Evolutionary conservation across 2,888 invertebrate genomes (phyloP), one percentile per base, ranked within the genome.

Genomic region (Drosophila imparisetae): DNA sequence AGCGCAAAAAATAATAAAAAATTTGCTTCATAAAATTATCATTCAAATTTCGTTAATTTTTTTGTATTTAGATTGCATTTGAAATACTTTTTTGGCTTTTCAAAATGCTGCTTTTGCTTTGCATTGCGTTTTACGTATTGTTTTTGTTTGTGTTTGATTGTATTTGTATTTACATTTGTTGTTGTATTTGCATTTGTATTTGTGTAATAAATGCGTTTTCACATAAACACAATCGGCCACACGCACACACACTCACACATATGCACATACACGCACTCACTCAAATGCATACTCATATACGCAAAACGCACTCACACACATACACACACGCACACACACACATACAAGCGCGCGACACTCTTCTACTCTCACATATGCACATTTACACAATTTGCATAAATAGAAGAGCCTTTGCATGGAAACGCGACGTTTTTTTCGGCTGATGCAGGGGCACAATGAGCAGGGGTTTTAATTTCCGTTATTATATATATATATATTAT

Each of bases 171-270:
- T 84, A 63, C 61, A 77, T 79, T 79, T 74, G 55, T 66, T 63
- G 65, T 66, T 72, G 80, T 60, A 72, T 72, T 70, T 70, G 67
- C 50, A 66, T 67, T 76, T 80, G 79, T 74, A 80, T 80, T 74
- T 69, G 76, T 83, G 89, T 80, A 84, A 88, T 90, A 89, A 88
- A 88, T 86, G 86, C 86, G 82, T 78, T 86, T 88, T 82, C 72
- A 75, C 80, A 86, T 79, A 83, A 76, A 81, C 69, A 80, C 78
- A 80, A 75, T 70, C 72, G 65, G 74, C 76, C 67, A 79, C 80
- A 80, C 72, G 69, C 77, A 74, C 64, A 66, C 61, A 62, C 68
- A 49, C 63, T 67, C 64, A 66, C 71, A 64, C 58, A 72, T 48
- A 50, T 55, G 55, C 69, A 48, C 61, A 36, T 54, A 49, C 66